phyloP scores from a whole-genome alignment of 1,140 invertebrate species.

The Lasaia peninsularis region DNA sequence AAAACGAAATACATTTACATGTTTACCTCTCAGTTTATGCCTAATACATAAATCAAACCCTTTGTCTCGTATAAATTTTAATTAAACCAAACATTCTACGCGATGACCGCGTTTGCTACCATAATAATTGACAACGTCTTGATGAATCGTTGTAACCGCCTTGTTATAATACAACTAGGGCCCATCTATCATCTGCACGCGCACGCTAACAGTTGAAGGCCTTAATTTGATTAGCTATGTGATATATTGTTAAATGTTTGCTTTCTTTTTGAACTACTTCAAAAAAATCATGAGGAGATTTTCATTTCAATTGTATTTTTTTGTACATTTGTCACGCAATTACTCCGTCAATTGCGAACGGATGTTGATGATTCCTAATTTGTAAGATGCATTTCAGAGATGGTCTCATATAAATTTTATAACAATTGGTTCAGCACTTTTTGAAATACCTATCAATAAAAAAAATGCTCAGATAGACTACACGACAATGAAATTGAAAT shows the following conservation, averaged over 20 bases:
- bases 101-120: constrained; percentile 46
- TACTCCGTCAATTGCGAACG: too few relatives aligned
- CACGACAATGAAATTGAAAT: too few relatives aligned
- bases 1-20: constrained; percentile 1
- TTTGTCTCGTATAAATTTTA: constrained; percentile 66
- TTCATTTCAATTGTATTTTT: neutral
- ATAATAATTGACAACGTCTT: constrained; percentile 70
- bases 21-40: constrained; percentile 2
- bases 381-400: too few relatives aligned
- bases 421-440: too few relatives aligned
- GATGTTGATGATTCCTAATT: too few relatives aligned
- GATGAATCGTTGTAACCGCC: constrained; percentile 62
- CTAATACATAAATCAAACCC: constrained; percentile 23
- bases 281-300: neutral
- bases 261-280: constrained; percentile 27
- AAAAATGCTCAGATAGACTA: too few relatives aligned
- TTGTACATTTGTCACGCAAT: neutral
- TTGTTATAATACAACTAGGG: constrained; percentile 61
- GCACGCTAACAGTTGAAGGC: constrained; percentile 45
- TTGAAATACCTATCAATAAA: too few relatives aligned
- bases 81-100: constrained; percentile 58
- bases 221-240: constrained; percentile 54
- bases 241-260: constrained; percentile 52
- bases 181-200: constrained; percentile 60
- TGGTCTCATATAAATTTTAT: too few relatives aligned